Base-by-base conservation (phyloP, 2,888 invertebrate species). In the Erpobdella octoculata region DNA sequence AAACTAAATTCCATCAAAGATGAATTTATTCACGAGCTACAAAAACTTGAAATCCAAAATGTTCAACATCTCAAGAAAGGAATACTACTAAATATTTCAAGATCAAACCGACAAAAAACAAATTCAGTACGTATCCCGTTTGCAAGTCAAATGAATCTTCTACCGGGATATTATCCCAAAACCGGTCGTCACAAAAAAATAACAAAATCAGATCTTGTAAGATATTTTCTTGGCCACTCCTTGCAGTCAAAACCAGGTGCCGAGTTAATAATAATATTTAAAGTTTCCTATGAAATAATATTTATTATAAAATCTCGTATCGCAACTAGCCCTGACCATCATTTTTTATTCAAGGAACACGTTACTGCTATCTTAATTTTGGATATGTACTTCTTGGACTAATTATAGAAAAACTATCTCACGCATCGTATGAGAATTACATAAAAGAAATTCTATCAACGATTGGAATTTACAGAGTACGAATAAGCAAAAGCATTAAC, bases 341-440 rank as follows among this genome's bases (percentile, higher is more conserved):
- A 12, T 25, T 6, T 36, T 35, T 38, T 64, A 1, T 37, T 72
- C 12, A 72, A 80, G 81, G 81, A 36, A 77, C 76, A 15, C 74
- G 76, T n/a, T 80, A 80, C 74, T 78, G 78, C 25, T 81, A 81
- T 72, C 80, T 80, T 35, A 81, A 81, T 74, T 74, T 81, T 67
- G 80, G 80, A 33, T 81, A 81, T 74, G 74, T 79, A 48, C 74
- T 80, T 2, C 77, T 81, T 9, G 81, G 81, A 1, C 68, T 77
- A 67, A 75, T 80, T n/a, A 75, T 81, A 33, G 79, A 80, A 72
- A 70, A 70, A 58, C 72, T 79, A 8, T 76, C 78, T 6, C 77
- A 76, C 2, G 71, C 74, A 71, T 25, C 70, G 1, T 81, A 80
- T 71, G 76, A 78, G 28, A 61, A 73, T n/a, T 78, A 75, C 73